These are phyloP conservation scores for Acanthis flammea DNA, from an alignment of 2,797 vertebrate species.

Conservation along the genomic window DNA sequence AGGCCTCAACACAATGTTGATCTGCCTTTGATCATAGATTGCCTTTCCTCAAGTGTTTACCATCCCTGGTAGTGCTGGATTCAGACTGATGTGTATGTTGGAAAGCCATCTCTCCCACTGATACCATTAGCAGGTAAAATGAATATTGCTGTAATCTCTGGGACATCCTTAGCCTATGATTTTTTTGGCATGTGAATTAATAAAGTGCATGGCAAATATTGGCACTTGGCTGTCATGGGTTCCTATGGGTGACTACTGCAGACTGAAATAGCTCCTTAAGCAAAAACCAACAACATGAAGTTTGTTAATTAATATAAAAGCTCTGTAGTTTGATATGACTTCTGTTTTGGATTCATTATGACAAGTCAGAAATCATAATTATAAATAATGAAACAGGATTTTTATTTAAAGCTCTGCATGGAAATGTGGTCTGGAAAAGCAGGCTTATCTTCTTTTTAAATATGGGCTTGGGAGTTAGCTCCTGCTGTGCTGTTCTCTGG, in stretches of 20 bases:
- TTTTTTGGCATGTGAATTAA: not conserved
- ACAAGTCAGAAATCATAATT: not conserved
- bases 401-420: not conserved
- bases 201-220: not conserved
- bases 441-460: not conserved
- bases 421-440: not conserved
- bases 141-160: not conserved
- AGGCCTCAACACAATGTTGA: not conserved
- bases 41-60: not conserved
- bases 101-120: not conserved
- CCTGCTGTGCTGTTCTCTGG: not conserved
- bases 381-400: constrained; percentile 9
- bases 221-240: not conserved
- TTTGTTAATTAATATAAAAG: constrained; percentile 11
- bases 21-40: constrained; percentile 13
- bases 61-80: not conserved
- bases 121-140: not conserved
- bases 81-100: not conserved
- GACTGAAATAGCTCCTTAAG: not conserved
- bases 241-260: not conserved
- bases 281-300: not conserved
- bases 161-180: not conserved
- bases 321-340: not conserved
- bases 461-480: not conserved
- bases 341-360: not conserved